phyloP scores from a whole-genome alignment of 2,888 invertebrate species.

The Cosmorhoe ocellata region DNA sequence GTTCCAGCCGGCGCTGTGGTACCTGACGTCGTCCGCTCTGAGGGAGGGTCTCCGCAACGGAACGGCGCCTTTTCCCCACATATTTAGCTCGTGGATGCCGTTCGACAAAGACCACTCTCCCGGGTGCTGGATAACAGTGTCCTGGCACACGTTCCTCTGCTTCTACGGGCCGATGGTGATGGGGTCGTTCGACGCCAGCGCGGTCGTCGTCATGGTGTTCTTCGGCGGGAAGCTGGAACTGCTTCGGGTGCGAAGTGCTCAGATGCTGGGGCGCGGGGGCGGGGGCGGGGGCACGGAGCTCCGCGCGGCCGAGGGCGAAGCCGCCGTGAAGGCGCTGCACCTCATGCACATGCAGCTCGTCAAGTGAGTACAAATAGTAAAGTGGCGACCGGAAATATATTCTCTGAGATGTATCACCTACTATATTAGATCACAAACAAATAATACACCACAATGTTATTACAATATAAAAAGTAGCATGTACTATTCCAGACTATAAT shows the following conservation, averaged over 20 bases:
- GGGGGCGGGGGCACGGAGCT: constrained; percentile 30
- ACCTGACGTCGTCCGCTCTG: constrained; percentile 2
- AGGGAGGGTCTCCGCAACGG: constrained; percentile 57
- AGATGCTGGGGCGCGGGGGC: constrained; percentile 46
- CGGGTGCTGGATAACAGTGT: constrained; percentile 61
- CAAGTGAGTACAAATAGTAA: constrained; percentile 67
- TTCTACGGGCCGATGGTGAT: constrained; percentile 56
- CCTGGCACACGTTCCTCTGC: constrained; percentile 54
- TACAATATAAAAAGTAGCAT: no score
- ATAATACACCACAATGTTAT: no score
- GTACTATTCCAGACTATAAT: no score
- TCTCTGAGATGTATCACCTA: no score
- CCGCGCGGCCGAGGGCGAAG: constrained; percentile 40
- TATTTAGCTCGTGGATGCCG: constrained; percentile 73
- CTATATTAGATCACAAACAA: no score
- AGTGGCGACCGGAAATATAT: no score
- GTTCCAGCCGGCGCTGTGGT: constrained; percentile 14
- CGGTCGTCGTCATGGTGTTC: constrained; percentile 64
- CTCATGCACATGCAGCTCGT: constrained; percentile 51
- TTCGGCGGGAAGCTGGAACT: constrained; percentile 68
- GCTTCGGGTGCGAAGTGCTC: constrained; percentile 57
- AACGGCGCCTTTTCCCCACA: constrained; percentile 61
- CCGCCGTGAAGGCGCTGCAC: constrained; percentile 52
- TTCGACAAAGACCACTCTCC: constrained; percentile 63
- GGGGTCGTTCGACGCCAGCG: constrained; percentile 59